These are phyloP conservation scores for Itoplectis maculator DNA, from an alignment of 2,888 invertebrate genomes.

Conservation along the genomic window DNA sequence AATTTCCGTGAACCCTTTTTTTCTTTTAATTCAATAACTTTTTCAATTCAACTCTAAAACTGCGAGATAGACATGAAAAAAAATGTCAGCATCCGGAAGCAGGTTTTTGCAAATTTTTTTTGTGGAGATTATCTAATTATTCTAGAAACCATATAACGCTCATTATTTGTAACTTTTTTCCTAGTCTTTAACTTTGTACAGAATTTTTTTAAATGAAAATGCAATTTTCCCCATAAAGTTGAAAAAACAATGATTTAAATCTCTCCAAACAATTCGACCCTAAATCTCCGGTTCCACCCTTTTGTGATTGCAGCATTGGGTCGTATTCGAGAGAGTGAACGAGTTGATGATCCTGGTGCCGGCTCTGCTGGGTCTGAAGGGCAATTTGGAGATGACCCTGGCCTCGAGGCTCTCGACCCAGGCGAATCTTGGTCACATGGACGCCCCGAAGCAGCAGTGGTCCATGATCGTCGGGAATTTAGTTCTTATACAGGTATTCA, in stretches of 20 bases:
- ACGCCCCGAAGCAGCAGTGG: conserved; percentile 88
- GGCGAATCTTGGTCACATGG: conserved; percentile 92
- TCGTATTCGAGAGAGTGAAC: conserved; percentile 89
- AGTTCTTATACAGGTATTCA: conserved; percentile 89
- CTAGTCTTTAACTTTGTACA: too few relatives aligned
- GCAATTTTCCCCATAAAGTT: too few relatives aligned
- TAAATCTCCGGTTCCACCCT: neutral
- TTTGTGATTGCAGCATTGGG: conserved; percentile 89
- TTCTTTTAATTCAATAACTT: too few relatives aligned
- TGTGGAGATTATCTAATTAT: too few relatives aligned
- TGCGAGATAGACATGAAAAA: too few relatives aligned
- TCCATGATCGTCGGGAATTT: conserved; percentile 90
- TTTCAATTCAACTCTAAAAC: too few relatives aligned
- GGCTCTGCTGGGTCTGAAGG: conserved; percentile 93
- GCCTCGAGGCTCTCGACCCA: conserved; percentile 98
- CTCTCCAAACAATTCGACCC: neutral
- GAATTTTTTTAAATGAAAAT: too few relatives aligned
- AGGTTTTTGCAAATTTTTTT: too few relatives aligned
- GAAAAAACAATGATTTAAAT: neutral
- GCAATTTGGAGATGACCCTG: conserved; percentile 98
- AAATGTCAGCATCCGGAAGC: too few relatives aligned
- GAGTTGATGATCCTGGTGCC: conserved; percentile 93
- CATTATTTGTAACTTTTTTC: too few relatives aligned
- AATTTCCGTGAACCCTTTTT: too few relatives aligned
- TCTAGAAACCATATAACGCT: too few relatives aligned